Conservation (phyloP, 2,888 invertebrate genomes). For the Napeogenes inachia region DNA sequence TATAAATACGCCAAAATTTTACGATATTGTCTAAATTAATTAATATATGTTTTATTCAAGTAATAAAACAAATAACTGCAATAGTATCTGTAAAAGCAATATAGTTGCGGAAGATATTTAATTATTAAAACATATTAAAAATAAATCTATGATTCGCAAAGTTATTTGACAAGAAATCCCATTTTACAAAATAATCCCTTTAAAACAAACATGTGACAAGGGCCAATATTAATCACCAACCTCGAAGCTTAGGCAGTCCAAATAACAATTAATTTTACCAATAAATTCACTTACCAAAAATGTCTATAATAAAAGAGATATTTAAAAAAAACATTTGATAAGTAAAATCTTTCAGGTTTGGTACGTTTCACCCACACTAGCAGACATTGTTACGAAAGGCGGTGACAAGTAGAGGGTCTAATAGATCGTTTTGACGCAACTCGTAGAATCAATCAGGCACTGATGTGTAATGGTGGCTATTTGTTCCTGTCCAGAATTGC, state of each 20-base stretch:
- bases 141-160: no score
- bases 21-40: conserved; percentile 16
- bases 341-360: background rate
- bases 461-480: conserved; percentile 66
- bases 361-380: conserved; percentile 13
- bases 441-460: conserved; percentile 56
- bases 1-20: conserved; percentile 20
- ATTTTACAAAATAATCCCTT: no score
- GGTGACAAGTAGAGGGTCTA: conserved; percentile 35
- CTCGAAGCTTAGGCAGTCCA: no score
- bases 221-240: no score
- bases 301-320: no score
- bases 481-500: conserved; percentile 66
- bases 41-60: background rate
- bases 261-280: no score
- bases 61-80: background rate
- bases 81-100: background rate
- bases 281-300: no score
- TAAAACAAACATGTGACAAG: no score
- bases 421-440: conserved; percentile 42
- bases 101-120: background rate
- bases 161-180: no score
- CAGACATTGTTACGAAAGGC: conserved; percentile 30
- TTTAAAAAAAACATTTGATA: no score
- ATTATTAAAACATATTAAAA: no score